A percentile compares a stretch with the other conserved stretches of the same genome.
phyloP scores from a whole-genome alignment of 2,888 invertebrate genomes.

The Biston stratarius region DNA sequence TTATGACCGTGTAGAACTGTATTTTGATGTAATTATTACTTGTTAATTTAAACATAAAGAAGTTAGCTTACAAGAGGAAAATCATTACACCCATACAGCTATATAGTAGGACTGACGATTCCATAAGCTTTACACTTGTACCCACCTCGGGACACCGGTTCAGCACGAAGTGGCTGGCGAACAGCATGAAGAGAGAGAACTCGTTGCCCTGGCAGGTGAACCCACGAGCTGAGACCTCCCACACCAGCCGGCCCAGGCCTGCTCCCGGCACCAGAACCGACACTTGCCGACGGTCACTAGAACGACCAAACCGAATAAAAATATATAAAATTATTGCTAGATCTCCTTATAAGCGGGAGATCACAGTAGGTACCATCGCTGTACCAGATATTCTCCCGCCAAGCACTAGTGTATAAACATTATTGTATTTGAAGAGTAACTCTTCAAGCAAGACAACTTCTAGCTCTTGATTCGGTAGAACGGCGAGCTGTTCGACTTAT shows the following conservation, averaged over 20 bases:
- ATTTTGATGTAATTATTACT: too few species aligned
- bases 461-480: too few species aligned
- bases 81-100: too few species aligned
- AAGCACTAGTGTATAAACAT: too few species aligned
- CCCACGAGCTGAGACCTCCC: constrained; percentile 96
- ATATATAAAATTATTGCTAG: not conserved
- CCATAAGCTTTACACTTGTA: not conserved
- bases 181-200: constrained; percentile 98
- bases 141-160: constrained; percentile 91
- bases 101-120: too few species aligned
- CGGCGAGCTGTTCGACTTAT: too few species aligned
- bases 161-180: constrained; percentile 97
- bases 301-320: constrained; percentile 22
- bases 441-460: not conserved
- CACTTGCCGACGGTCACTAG: constrained; percentile 83
- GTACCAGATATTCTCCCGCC: too few species aligned
- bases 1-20: too few species aligned
- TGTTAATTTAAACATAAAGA: too few species aligned
- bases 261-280: constrained; percentile 97
- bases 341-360: not conserved
- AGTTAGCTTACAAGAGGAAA: too few species aligned
- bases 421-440: too few species aligned
- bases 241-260: constrained; percentile 97
- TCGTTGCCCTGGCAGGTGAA: constrained; percentile 99
- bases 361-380: too few species aligned